Percentiles rank a stretch among this genome's conserved stretches.
Evolutionary conservation across 1,140 invertebrate genomes (phyloP).

Genomic region (Solenopsis fugax): DNA sequence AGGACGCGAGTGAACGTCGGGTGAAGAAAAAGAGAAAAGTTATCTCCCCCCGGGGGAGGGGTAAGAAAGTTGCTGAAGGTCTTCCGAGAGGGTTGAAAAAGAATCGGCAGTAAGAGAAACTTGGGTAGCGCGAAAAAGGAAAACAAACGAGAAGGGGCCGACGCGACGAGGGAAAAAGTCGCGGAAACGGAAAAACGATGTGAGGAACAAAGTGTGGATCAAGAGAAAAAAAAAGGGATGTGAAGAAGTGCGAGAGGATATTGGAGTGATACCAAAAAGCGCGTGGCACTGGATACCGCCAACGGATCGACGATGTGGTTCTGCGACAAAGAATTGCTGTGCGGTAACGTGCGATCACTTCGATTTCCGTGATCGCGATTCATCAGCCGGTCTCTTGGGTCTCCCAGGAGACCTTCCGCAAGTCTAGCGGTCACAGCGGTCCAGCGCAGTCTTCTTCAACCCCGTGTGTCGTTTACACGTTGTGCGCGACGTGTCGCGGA

Average conservation of each 20-base stretch:
- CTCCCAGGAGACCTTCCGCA: neutral
- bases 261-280: neutral
- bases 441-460: constrained; percentile 23
- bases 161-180: neutral
- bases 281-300: neutral
- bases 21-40: neutral
- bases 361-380: neutral
- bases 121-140: constrained; percentile 29
- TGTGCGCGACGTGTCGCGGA: constrained; percentile 20
- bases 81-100: neutral
- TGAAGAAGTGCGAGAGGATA: neutral
- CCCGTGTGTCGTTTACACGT: neutral
- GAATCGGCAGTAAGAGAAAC: constrained; percentile 12
- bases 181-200: neutral
- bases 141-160: neutral
- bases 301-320: neutral
- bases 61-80: constrained; percentile 27
- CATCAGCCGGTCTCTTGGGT: neutral
- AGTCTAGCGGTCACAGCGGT: constrained; percentile 9
- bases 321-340: neutral
- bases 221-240: neutral
- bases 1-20: constrained; percentile 51
- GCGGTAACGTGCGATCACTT: neutral
- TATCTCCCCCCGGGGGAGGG: neutral
- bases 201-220: constrained; percentile 9